Evolutionary conservation across 2,888 invertebrate species (phyloP).

Genomic region (Tetramorium bicarinatum): DNA sequence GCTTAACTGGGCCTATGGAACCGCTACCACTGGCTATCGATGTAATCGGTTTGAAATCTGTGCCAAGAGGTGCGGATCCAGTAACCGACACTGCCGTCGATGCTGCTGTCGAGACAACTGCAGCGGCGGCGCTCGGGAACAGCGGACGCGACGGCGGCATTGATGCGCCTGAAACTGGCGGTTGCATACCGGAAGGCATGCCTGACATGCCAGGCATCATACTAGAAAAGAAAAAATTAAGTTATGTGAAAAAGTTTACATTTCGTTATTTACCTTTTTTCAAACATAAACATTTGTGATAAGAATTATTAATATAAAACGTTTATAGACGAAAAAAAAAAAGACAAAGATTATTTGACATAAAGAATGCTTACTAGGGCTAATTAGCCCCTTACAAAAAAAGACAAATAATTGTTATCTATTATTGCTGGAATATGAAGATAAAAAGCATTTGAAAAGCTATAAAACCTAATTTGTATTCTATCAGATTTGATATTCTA

Average conservation of each 20-base stretch:
- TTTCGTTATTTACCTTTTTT: constrained; percentile 12
- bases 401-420: no score
- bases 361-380: not conserved
- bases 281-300: not conserved
- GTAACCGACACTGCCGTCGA: constrained; percentile 84
- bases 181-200: constrained; percentile 86
- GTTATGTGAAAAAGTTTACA: constrained; percentile 27
- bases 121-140: constrained; percentile 93
- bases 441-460: not conserved
- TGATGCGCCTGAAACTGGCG: constrained; percentile 81
- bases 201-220: constrained; percentile 87
- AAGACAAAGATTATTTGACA: not conserved
- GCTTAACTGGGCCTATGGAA: constrained; percentile 88
- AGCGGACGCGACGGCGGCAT: constrained; percentile 90
- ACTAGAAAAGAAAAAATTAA: constrained; percentile 67
- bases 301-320: not conserved
- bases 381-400: no score
- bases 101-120: constrained; percentile 88
- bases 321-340: not conserved
- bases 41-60: constrained; percentile 89
- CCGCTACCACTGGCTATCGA: constrained; percentile 85
- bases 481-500: no score
- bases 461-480: not conserved
- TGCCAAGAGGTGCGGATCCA: constrained; percentile 87
- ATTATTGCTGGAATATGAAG: not conserved